A percentile compares a stretch with the other conserved stretches of the same genome.
Evolutionary conservation across 2,797 vertebrate genomes (phyloP).

Genomic region (Danio albolineatus): DNA sequence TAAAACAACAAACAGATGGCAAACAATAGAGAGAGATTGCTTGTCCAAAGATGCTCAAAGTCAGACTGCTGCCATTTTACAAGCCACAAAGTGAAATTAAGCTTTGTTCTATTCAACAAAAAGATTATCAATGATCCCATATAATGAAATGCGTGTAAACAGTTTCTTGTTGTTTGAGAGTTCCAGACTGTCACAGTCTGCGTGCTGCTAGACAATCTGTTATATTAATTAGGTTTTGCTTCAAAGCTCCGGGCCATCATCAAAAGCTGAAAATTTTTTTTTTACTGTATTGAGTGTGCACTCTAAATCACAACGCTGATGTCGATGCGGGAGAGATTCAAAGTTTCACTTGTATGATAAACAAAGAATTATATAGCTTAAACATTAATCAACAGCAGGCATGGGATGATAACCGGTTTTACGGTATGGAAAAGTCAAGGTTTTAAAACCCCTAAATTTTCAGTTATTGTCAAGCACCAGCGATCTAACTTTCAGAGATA

Average conservation of each 20-base stretch:
- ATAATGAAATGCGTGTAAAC: constrained; percentile 18
- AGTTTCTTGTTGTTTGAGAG: constrained; percentile 17
- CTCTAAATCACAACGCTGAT: constrained; percentile 23
- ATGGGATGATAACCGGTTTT: too few species aligned
- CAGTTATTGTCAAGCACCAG: too few species aligned
- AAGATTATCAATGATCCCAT: constrained; percentile 20
- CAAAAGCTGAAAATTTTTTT: not conserved
- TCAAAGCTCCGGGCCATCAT: constrained; percentile 22
- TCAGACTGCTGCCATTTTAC: not conserved
- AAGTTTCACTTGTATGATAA: constrained; percentile 51
- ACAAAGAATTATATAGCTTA: constrained; percentile 1
- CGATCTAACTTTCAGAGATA: too few species aligned
- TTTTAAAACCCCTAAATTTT: too few species aligned
- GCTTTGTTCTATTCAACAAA: not conserved
- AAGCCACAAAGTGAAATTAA: constrained; percentile 7
- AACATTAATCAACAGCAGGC: constrained; percentile 9
- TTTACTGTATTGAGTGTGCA: constrained; percentile 28
- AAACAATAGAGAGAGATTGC: not conserved
- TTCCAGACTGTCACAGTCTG: constrained; percentile 42
- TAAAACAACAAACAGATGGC: constrained; percentile 43
- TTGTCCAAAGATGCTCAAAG: constrained; percentile 1
- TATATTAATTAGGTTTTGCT: constrained; percentile 41
- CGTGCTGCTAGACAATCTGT: constrained; percentile 46
- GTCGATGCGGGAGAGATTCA: constrained; percentile 21
- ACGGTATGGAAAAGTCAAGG: too few species aligned